Evolutionary conservation across 1,140 invertebrate genomes (phyloP), one percentile per base, ranked within the genome.

Genomic region (Neodiprion pinetum): DNA sequence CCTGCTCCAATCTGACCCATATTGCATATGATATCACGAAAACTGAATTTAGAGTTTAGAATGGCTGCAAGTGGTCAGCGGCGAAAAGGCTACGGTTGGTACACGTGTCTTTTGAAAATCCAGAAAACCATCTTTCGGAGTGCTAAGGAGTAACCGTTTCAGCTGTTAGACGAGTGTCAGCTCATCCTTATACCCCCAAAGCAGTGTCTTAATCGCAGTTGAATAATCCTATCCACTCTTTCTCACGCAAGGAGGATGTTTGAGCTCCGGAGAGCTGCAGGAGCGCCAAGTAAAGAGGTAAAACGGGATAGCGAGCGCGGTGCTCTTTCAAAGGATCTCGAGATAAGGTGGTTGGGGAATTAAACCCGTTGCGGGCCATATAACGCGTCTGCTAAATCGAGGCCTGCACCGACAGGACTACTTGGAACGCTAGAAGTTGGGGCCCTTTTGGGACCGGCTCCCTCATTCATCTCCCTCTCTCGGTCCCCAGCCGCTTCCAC

Each of bases 361-460:
- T 21, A 69, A 14, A 12, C 61, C 2, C n/a, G 72, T 40, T 11
- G 61, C 47, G 48, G 40, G 67, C 70, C 28, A 69, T 49, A 67
- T 9, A 73, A 61, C 70, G 79, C 74, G 78, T 78, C 79, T 78
- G 74, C 74, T 81, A 76, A 81, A 81, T 81, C 78, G 75, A 73
- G 76, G 75, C 76, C 78, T 79, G 79, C 74, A 79, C 72, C 74
- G 76, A 17, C 48, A 73, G 71, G 74, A 81, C 61, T 73, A 72
- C 73, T 80, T 76, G 79, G 80, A 81, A 77, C 65, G 75, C 10
- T 12, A 67, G 28, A 69, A 49, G 72, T 53, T 69, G 11, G 49
- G 74, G 71, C 72, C 65, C 53, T 61, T 61, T 61, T 61, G 53
- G 53, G 11, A 40, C 28, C 28, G n/a, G 4, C 53, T 61, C 9